These are phyloP conservation scores for Neoaliturus tenellus DNA, from an alignment of 2,888 invertebrate species.

Conservation along the genomic window DNA sequence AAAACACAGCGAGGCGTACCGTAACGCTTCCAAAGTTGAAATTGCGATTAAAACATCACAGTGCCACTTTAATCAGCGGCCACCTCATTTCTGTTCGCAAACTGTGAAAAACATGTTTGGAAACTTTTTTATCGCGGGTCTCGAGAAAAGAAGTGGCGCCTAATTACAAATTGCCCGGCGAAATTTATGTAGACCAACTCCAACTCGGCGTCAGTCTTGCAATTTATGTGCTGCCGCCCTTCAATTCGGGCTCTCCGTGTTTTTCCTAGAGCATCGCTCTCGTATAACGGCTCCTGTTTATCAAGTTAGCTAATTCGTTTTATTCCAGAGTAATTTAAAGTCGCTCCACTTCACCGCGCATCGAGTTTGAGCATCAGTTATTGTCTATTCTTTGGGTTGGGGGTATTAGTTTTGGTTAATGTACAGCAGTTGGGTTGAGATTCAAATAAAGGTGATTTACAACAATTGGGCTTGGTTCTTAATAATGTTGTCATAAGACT, in stretches of 20 bases:
- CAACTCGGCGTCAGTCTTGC: conserved; percentile 44
- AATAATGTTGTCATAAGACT: too few species aligned
- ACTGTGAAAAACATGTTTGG: conserved; percentile 56
- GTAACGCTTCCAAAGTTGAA: too few species aligned
- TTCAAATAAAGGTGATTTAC: too few species aligned
- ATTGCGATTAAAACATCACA: conserved; percentile 7
- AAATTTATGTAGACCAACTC: conserved; percentile 53
- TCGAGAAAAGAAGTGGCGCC: conserved; percentile 54
- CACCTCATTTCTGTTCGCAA: conserved; percentile 27
- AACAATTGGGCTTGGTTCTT: too few species aligned
- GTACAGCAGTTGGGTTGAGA: too few species aligned
- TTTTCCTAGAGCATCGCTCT: conserved; percentile 35
- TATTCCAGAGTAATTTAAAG: conserved; percentile 2
- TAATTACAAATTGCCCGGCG: conserved; percentile 58
- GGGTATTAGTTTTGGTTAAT: too few species aligned
- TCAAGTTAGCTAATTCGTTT: conserved; percentile 27
- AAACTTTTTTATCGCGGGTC: conserved; percentile 56
- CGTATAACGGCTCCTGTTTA: conserved; percentile 30
- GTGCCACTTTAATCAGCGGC: conserved; percentile 6
- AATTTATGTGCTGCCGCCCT: conserved; percentile 37
- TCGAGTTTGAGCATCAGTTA: too few species aligned
- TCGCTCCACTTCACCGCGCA: neutral
- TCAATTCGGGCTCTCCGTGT: conserved; percentile 29
- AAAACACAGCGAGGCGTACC: too few species aligned
- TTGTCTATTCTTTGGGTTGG: too few species aligned